Conservation (phyloP, 2,888 invertebrate species). For the Folsomia candida region DNA sequence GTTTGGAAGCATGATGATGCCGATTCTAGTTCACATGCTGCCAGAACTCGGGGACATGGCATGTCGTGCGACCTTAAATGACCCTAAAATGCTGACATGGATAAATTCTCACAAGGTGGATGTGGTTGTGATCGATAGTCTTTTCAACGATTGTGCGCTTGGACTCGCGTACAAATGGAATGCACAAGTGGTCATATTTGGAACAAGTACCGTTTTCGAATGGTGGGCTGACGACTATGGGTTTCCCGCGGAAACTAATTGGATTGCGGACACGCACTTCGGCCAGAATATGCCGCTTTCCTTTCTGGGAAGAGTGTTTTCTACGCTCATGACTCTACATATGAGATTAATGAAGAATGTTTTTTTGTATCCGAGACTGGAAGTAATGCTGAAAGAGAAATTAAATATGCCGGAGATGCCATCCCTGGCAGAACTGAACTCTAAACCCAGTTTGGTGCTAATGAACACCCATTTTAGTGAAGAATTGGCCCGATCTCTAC, state of each 20-base stretch:
- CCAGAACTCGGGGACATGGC: slow-evolving; percentile 21
- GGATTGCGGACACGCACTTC: slow-evolving; percentile 18
- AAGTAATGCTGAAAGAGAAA: slow-evolving; percentile 24
- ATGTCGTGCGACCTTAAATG: slow-evolving; percentile 25
- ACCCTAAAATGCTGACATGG: slow-evolving; percentile 25
- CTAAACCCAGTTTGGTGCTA: slow-evolving; percentile 28
- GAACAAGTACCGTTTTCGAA: slow-evolving; percentile 32
- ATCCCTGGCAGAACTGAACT: slow-evolving; percentile 17
- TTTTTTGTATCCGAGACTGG: slow-evolving; percentile 6
- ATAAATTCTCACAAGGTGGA: slow-evolving; percentile 28
- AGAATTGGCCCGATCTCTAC: slow-evolving; percentile 33
- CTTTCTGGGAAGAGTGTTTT: slow-evolving; percentile 24
- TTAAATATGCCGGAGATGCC: slow-evolving; percentile 38
- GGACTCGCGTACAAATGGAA: slow-evolving; percentile 36
- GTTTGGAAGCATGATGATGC: slow-evolving; percentile 10
- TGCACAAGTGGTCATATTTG: slow-evolving; percentile 28
- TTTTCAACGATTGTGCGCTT: slow-evolving; percentile 34
- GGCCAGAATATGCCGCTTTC: slow-evolving; percentile 24
- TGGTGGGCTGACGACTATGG: slow-evolving; percentile 35
- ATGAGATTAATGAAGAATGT: slow-evolving; percentile 15
- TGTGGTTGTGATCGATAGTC: slow-evolving; percentile 33
- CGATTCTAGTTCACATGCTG: slow-evolving; percentile 10
- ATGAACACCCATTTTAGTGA: slow-evolving; percentile 39
- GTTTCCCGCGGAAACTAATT: slow-evolving; percentile 23
- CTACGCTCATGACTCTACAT: slow-evolving; percentile 18